phyloP scores from a whole-genome alignment of 2,113 vertebrate genomes.

The Uria lomvia region DNA sequence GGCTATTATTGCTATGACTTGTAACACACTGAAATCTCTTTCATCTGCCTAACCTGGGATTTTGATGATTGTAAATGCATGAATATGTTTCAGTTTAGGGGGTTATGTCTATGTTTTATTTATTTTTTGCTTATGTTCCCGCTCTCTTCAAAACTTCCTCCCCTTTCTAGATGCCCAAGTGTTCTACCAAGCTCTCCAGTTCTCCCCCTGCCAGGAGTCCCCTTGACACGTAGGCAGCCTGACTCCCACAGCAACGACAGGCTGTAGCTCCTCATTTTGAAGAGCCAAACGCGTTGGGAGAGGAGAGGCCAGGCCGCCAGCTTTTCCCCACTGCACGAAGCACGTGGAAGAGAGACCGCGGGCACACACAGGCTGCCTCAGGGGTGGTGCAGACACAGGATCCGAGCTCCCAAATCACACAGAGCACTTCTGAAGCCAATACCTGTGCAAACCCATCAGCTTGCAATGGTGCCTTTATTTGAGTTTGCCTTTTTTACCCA shows the following conservation, averaged over 20 bases:
- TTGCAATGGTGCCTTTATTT: neutral
- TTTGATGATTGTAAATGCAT: constrained; percentile 71
- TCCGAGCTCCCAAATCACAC: neutral
- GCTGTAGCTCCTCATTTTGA: neutral
- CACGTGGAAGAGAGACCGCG: neutral
- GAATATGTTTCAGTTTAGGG: constrained; percentile 66
- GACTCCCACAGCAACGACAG: neutral
- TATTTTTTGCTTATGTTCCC: constrained; percentile 57
- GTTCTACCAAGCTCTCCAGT: neutral
- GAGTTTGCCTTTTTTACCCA: neutral
- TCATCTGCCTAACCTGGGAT: constrained; percentile 73
- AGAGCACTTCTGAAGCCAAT: neutral
- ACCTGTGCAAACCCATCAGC: neutral
- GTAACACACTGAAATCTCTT: constrained; percentile 69
- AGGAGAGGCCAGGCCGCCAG: neutral
- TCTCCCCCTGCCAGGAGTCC: neutral
- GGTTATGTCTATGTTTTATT: constrained; percentile 64
- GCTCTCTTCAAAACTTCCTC: constrained; percentile 24
- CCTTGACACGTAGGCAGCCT: neutral
- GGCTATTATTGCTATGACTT: constrained; percentile 73
- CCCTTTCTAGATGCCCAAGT: neutral
- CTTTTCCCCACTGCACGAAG: neutral
- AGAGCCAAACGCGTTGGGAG: neutral
- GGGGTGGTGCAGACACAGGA: neutral
- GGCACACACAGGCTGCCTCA: neutral